Conservation (phyloP, 2,888 invertebrate genomes). For the Polyommatus iphigenia region DNA sequence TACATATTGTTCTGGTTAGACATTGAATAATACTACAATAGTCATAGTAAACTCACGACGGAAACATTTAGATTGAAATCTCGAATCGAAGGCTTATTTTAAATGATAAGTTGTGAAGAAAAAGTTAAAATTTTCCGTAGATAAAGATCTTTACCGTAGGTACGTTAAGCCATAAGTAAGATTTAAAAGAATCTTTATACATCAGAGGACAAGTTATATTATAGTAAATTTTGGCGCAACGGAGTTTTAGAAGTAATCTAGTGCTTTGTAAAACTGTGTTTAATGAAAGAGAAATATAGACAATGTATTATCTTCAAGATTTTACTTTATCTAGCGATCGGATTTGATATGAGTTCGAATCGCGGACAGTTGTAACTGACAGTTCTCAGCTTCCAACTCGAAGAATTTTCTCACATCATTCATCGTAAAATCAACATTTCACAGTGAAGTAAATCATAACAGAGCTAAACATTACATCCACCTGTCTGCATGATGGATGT, state of each 20-base stretch:
- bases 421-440: not conserved
- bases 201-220: too few relatives aligned
- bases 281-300: too few relatives aligned
- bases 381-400: not conserved
- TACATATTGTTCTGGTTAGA: not conserved
- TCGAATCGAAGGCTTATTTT: not conserved
- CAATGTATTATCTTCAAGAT: too few relatives aligned
- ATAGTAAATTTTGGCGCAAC: too few relatives aligned
- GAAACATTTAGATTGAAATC: not conserved
- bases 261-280: too few relatives aligned
- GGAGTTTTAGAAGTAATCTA: too few relatives aligned
- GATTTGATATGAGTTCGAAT: not conserved
- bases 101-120: too few relatives aligned
- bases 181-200: too few relatives aligned
- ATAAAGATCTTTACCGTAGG: too few relatives aligned
- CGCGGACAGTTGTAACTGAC: not conserved
- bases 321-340: too few relatives aligned
- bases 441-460: constrained; percentile 3
- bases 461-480: constrained; percentile 8
- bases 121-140: too few relatives aligned
- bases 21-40: not conserved
- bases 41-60: not conserved
- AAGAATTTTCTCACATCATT: not conserved
- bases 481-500: not conserved
- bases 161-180: too few relatives aligned